Conservation (phyloP, 1,140 invertebrate genomes). For the Antheraea mylitta region DNA sequence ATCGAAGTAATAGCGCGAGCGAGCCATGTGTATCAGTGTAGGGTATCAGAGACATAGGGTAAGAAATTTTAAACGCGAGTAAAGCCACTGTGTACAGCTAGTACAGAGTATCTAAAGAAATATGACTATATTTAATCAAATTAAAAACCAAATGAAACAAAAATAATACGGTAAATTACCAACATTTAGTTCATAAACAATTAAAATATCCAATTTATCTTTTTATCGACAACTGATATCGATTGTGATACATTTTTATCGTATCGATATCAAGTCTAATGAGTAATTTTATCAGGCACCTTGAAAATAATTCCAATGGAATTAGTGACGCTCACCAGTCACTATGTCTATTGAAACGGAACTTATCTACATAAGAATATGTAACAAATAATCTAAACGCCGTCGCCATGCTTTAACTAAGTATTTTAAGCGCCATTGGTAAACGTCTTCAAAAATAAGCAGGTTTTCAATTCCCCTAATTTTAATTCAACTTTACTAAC, state of each 20-base stretch:
- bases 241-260: neutral
- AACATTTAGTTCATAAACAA: neutral
- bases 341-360: neutral
- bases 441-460: no score
- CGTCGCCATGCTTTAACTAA: neutral
- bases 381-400: neutral
- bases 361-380: neutral
- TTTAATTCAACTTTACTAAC: no score
- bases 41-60: no score
- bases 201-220: neutral
- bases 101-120: no score
- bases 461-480: no score
- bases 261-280: neutral
- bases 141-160: no score
- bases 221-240: slow-evolving; percentile 1
- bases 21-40: no score
- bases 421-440: neutral
- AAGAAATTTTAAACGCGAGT: no score
- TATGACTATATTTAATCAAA: no score
- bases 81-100: no score
- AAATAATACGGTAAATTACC: neutral
- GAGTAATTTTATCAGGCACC: neutral
- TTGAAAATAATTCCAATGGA: slow-evolving; percentile 3
- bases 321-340: neutral
- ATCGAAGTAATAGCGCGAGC: no score